Percentiles rank a stretch among this genome's conserved stretches.
These are phyloP conservation scores for Oryzias melastigma DNA, from an alignment of 2,113 vertebrate species.

Conservation along the genomic window DNA sequence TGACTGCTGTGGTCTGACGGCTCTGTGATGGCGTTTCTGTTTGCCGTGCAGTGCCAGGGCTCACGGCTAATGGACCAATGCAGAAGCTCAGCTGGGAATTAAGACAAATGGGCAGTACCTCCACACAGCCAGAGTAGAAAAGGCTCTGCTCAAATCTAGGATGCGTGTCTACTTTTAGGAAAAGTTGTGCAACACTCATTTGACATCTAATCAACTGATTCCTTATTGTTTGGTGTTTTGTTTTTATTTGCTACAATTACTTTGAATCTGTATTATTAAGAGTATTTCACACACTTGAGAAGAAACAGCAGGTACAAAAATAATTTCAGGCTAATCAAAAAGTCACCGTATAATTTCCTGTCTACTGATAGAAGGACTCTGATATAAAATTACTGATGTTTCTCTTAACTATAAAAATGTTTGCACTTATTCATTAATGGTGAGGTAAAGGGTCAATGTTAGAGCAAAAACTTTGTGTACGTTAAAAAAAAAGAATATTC, in stretches of 20 bases:
- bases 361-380: background rate
- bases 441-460: background rate
- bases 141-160: background rate
- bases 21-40: conserved; percentile 14
- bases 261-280: no score
- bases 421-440: background rate
- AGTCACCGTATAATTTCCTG: background rate
- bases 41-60: conserved; percentile 20
- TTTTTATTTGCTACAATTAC: no score
- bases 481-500: background rate
- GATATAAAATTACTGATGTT: background rate
- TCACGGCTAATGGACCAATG: conserved; percentile 50
- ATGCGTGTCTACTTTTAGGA: no score
- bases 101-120: conserved; percentile 24
- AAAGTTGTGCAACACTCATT: no score
- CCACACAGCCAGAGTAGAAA: conserved; percentile 18
- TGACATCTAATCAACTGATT: no score
- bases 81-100: conserved; percentile 48
- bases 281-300: no score
- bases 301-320: background rate
- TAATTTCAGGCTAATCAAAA: conserved; percentile 1
- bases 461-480: background rate
- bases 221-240: no score
- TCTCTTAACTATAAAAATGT: background rate
- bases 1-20: conserved; percentile 17